Conservation (phyloP, 2,113 vertebrate species). For the Cyprinodon tularosa region DNA sequence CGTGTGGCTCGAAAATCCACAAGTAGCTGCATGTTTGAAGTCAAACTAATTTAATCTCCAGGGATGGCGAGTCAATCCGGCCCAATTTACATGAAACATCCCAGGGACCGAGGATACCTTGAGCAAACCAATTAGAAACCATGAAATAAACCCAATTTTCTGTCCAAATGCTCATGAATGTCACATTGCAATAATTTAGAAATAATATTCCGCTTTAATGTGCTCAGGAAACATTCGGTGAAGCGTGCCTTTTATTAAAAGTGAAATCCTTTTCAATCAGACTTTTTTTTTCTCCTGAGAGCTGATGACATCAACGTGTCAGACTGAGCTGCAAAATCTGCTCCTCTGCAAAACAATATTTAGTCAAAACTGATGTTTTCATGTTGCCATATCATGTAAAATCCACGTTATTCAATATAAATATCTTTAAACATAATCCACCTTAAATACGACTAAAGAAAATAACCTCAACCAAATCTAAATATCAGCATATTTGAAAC, state of each 20-base stretch:
- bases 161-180: conserved; percentile 25
- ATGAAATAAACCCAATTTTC: conserved; percentile 28
- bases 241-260: conserved; percentile 28
- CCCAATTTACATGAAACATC: conserved; percentile 41
- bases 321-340: conserved; percentile 11
- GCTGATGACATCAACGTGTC: conserved; percentile 20
- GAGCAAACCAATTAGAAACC: conserved; percentile 29
- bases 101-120: conserved; percentile 12
- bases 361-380: neutral
- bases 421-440: neutral
- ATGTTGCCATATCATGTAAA: neutral
- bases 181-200: conserved; percentile 32
- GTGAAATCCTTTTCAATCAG: conserved; percentile 1
- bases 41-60: conserved; percentile 34
- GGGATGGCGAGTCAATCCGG: conserved; percentile 17
- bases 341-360: neutral
- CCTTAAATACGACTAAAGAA: too few relatives aligned
- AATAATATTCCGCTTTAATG: conserved; percentile 46
- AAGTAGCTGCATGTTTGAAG: conserved; percentile 39
- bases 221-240: conserved; percentile 22
- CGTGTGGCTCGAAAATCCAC: conserved; percentile 7
- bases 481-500: neutral
- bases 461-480: neutral
- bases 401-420: neutral
- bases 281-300: conserved; percentile 3